Conservation (phyloP, 2,113 vertebrate genomes). For the Herpetotheres cachinnans region DNA sequence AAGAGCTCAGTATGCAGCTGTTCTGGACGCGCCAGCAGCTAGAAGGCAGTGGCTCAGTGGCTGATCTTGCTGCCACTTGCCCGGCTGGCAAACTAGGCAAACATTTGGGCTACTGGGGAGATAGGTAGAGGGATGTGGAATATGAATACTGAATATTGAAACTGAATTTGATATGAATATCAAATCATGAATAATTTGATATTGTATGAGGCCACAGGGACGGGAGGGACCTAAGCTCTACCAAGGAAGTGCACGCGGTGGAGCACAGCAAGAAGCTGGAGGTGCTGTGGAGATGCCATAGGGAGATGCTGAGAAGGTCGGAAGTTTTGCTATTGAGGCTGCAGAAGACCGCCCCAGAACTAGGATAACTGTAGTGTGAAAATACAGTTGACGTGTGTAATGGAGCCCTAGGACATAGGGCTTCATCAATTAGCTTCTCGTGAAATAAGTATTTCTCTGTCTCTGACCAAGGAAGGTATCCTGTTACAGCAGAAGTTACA, state of each 20-base stretch:
- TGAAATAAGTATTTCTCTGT: background rate
- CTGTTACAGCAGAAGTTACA: background rate
- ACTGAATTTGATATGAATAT: too few relatives aligned
- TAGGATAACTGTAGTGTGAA: background rate
- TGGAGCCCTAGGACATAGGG: background rate
- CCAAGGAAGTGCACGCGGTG: background rate
- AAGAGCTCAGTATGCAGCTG: background rate
- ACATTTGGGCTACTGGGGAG: background rate
- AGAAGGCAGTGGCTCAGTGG: background rate
- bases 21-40: background rate
- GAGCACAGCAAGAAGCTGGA: background rate
- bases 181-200: too few relatives aligned
- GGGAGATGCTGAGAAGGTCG: background rate
- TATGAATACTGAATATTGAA: too few relatives aligned
- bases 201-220: background rate
- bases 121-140: background rate
- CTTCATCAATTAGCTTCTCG: background rate
- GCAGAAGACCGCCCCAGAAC: background rate
- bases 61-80: background rate
- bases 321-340: background rate
- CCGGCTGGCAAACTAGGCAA: background rate
- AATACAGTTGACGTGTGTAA: background rate
- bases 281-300: background rate
- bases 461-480: background rate
- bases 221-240: background rate